These are phyloP conservation scores for Anolis carolinensis DNA, from an alignment of 2,113 vertebrate genomes.

Conservation along the genomic window DNA sequence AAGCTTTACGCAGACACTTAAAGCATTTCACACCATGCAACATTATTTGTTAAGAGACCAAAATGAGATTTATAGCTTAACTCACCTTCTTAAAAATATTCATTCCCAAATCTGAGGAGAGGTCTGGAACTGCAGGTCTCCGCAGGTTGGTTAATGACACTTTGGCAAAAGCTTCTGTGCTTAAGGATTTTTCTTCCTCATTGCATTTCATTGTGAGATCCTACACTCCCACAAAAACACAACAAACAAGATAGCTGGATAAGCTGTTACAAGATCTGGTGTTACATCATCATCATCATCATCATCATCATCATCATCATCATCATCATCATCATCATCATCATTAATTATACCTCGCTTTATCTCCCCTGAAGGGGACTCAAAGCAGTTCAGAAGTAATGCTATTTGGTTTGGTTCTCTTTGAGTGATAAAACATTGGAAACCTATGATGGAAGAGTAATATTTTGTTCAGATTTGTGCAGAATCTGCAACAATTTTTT, in stretches of 20 bases:
- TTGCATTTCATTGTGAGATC: slow-evolving; percentile 96
- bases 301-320: too few relatives aligned
- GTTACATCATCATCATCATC: too few relatives aligned
- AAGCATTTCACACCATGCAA: too few relatives aligned
- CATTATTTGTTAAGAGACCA: not conserved
- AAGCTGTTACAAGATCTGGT: slow-evolving; percentile 10
- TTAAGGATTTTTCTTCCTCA: slow-evolving; percentile 92
- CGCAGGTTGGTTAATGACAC: slow-evolving; percentile 94
- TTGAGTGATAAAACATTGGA: not conserved
- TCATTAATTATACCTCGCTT: too few relatives aligned
- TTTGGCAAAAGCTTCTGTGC: slow-evolving; percentile 91
- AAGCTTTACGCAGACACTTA: too few relatives aligned
- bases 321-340: too few relatives aligned
- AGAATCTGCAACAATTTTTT: not conserved
- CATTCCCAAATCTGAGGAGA: slow-evolving; percentile 94
- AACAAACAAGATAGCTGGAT: slow-evolving; percentile 26
- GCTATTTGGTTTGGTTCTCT: not conserved
- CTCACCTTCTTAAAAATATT: slow-evolving; percentile 97
- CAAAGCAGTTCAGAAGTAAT: too few relatives aligned
- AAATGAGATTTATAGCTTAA: not conserved
- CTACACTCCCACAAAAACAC: slow-evolving; percentile 72
- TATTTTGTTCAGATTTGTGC: not conserved
- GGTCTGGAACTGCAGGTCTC: slow-evolving; percentile 93
- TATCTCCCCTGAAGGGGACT: not conserved
- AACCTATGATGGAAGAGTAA: not conserved